A percentile compares a stretch with the other conserved stretches of the same genome.
Evolutionary conservation across 2,888 invertebrate species (phyloP).

Genomic region (Leptopilina syphax): DNA sequence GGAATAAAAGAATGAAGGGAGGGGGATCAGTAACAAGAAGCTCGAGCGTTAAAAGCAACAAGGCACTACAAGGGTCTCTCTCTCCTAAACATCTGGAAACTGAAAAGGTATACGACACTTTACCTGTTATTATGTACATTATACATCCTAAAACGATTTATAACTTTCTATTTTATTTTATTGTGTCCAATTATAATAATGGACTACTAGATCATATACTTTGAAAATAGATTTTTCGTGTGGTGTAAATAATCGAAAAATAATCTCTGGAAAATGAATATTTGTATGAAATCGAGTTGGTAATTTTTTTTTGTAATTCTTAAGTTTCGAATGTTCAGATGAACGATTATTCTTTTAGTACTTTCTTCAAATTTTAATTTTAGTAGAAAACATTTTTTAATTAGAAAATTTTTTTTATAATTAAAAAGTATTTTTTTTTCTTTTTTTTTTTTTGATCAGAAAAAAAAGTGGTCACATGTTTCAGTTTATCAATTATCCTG

Average conservation of each 20-base stretch:
- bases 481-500: no score
- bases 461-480: no score
- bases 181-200: not conserved
- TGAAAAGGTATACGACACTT: conserved; percentile 31
- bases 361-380: no score
- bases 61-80: conserved; percentile 6
- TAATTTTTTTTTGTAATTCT: no score
- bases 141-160: conserved; percentile 20
- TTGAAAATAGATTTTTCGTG: not conserved
- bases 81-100: conserved; percentile 35
- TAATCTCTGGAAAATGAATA: not conserved
- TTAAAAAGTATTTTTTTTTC: no score
- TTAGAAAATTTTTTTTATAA: no score
- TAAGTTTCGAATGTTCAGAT: no score
- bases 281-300: not conserved
- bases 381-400: no score
- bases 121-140: conserved; percentile 36
- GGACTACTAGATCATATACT: not conserved
- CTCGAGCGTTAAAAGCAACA: not conserved
- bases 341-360: no score
- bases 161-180: conserved; percentile 6
- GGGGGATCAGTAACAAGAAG: conserved; percentile 28
- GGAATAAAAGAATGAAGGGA: conserved; percentile 2
- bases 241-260: not conserved
- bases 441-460: no score